Evolutionary conservation across 2,888 invertebrate species (phyloP).

Genomic region (Diachrysia chrysitis): DNA sequence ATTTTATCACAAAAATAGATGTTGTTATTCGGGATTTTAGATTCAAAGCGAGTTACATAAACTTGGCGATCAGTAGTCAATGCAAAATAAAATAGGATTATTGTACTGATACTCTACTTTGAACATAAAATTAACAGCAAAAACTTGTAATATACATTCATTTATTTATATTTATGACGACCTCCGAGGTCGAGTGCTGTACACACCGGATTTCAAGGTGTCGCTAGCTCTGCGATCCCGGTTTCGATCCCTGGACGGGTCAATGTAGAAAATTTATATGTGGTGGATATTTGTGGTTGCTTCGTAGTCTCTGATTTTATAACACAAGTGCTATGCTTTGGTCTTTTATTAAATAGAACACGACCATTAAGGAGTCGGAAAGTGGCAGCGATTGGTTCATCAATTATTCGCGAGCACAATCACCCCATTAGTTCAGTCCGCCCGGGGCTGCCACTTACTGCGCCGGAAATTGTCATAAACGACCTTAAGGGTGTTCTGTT

Average conservation of each 20-base stretch:
- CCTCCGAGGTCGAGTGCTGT: no score
- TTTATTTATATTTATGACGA: no score
- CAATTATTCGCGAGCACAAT: constrained; percentile 79
- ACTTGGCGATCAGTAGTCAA: constrained; percentile 7
- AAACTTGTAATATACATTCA: constrained; percentile 8
- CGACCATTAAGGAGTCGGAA: constrained; percentile 73
- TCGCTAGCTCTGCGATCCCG: no score
- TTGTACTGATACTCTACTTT: neutral
- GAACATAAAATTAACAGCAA: constrained; percentile 7
- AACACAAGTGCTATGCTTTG: no score
- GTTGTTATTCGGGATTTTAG: constrained; percentile 19
- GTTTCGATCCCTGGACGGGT: no score
- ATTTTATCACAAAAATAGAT: constrained; percentile 27
- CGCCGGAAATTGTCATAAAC: constrained; percentile 70
- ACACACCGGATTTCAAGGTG: no score
- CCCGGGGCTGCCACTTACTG: constrained; percentile 66
- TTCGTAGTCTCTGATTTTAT: no score
- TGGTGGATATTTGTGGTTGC: no score
- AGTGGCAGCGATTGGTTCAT: constrained; percentile 72
- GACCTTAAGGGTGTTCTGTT: constrained; percentile 57
- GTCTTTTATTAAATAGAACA: constrained; percentile 41
- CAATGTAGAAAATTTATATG: no score
- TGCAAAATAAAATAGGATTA: neutral
- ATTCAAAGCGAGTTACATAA: constrained; percentile 16
- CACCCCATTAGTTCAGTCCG: constrained; percentile 75